Evolutionary conservation across 2,888 invertebrate genomes (phyloP), one percentile per base, ranked within the genome.

Genomic region (Agonopterix heracliana): DNA sequence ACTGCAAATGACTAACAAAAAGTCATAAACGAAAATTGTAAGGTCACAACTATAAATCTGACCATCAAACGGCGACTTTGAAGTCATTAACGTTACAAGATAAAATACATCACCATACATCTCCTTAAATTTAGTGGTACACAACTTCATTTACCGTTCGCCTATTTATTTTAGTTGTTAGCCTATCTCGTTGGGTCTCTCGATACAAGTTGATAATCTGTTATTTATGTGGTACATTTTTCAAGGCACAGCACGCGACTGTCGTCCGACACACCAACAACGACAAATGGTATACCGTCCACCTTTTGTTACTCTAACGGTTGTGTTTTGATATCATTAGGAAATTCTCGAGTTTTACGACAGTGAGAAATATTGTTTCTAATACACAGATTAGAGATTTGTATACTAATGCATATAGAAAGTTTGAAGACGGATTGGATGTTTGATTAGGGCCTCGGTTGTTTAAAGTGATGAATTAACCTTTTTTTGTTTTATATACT

Each of bases 271-370:
- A 64, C 57, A 56, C 59, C 61, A 61, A 64, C 63, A 58, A 45
- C 73, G 74, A 80, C 81, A 79, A 83, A 83, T 81, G 72, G 67
- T 62, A 62, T 56, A 64, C 66, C 69, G 70, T 74, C 70, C 68
- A 74, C 68, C 80, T 81, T 85, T 85, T 86, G 86, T 86, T 82
- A 66, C 61, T 67, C 54, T 81, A 85, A 84, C 86, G 81, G 82
- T 74, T 70, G 66, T 78, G 74, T 83, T 80, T 81, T 82, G 81
- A 84, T 86, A 84, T 84, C 85, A 81, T 83, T 83, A 82, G 71
- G 74, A 79, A 80, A 78, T 72, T 74, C 78, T 74, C 74, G 66
- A 60, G 60, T 68, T 74, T 66, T 73, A 70, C 73, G 81, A 80
- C 81, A 75, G 68, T 63, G 74, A 78, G 78, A 82, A 77, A 81